Evolutionary conservation across 2,888 invertebrate species (phyloP).

Genomic region (Rhingia rostrata): DNA sequence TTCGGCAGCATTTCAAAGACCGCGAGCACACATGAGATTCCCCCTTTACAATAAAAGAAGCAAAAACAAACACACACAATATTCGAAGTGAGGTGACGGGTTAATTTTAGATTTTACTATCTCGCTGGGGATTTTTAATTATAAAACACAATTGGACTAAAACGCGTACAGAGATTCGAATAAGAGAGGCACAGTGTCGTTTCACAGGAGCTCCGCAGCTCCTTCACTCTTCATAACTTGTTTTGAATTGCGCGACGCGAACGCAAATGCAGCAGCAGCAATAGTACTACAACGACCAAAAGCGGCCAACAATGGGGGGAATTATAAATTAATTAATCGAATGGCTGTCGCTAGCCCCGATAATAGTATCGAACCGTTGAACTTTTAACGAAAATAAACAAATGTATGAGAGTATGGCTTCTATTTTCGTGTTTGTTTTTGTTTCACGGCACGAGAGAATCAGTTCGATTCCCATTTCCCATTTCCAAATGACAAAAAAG

Average conservation of each 20-base stretch:
- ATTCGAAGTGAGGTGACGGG: conserved; percentile 11
- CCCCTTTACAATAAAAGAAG: background rate
- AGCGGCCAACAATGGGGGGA: conserved; percentile 52
- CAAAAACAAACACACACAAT: conserved; percentile 10
- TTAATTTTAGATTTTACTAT: conserved; percentile 59
- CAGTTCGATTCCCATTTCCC: conserved; percentile 46
- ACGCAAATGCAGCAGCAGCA: conserved; percentile 36
- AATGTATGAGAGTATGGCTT: conserved; percentile 71
- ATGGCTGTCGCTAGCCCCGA: conserved; percentile 41
- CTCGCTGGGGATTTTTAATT: conserved; percentile 35
- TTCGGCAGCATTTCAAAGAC: conserved; percentile 60
- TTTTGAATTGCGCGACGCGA: conserved; percentile 47
- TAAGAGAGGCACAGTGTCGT: conserved; percentile 8
- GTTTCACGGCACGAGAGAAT: conserved; percentile 29
- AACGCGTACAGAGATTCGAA: background rate
- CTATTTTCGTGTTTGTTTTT: conserved; percentile 56
- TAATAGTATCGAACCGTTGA: conserved; percentile 62
- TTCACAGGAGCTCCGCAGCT: conserved; percentile 11
- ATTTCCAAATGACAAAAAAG: conserved; percentile 25
- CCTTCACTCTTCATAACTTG: conserved; percentile 58
- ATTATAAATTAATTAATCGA: conserved; percentile 71
- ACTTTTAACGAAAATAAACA: conserved; percentile 66
- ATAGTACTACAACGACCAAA: conserved; percentile 25
- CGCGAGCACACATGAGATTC: conserved; percentile 29
- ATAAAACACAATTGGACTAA: conserved; percentile 28